Evolutionary conservation across 2,113 vertebrate species (phyloP).

Genomic region (Pterocles burchelli): DNA sequence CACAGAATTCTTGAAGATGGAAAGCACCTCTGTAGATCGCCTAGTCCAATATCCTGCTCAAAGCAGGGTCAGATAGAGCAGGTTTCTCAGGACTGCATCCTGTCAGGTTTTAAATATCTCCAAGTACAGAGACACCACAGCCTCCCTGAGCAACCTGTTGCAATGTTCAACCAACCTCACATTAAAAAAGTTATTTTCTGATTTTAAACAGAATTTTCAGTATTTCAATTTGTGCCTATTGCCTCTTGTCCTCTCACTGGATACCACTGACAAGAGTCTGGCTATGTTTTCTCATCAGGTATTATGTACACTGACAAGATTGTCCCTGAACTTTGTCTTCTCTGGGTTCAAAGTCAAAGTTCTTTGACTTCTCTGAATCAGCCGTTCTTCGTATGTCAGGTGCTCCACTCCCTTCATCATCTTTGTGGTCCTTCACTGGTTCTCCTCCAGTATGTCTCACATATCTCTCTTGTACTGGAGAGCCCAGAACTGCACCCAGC

Average conservation of each 20-base stretch:
- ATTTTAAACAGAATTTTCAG: too few relatives aligned
- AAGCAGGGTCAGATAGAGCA: too few relatives aligned
- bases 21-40: background rate
- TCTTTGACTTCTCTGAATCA: too few relatives aligned
- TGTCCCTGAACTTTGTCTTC: background rate
- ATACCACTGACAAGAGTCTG: background rate
- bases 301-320: background rate
- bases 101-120: too few relatives aligned
- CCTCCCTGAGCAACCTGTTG: too few relatives aligned
- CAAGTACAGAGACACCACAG: too few relatives aligned
- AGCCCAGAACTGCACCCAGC: background rate
- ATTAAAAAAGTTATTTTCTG: too few relatives aligned
- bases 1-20: background rate
- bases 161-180: too few relatives aligned
- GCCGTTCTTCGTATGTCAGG: background rate
- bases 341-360: too few relatives aligned
- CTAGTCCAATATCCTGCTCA: background rate
- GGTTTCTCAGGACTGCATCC: too few relatives aligned
- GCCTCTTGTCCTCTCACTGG: background rate
- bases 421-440: background rate
- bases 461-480: background rate
- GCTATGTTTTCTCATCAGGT: background rate
- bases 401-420: background rate
- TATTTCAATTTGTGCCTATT: too few relatives aligned
- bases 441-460: background rate